Base-by-base conservation (phyloP, 2,888 invertebrate genomes). In the Lysandra bellargus region DNA sequence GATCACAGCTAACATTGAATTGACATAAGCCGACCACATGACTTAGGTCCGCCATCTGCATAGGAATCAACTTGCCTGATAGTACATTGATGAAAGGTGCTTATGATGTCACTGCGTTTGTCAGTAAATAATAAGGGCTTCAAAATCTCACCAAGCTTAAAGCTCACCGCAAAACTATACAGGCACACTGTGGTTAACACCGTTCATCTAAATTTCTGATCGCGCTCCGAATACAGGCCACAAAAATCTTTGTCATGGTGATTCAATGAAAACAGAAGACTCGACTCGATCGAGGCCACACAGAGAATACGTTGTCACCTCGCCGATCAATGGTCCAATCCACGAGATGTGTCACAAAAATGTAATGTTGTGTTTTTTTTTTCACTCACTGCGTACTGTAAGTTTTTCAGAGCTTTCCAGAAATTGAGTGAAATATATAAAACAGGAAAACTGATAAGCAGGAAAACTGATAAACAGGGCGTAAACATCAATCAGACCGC, bases 211-310 rank as follows among this genome's bases (percentile, higher is more conserved):
- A 69, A 69, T 69, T 17, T 69, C 69, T 17, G 17, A 69, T 69
- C 33, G 69, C 69, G 37, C 14, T 37, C 33, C 69, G 33, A 69
- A 69, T 37, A 69, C 69, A 37, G 33, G 69, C 69, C 14, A 37
- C 69, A 69, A 69, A 37, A 37, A 69, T 69, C 69, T 69, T 69
- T 69, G 69, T 69, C 69, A 69, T 69, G 69, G 69, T 69, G 69
- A 69, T 69, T 69, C 33, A 33, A 69, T 69, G 69, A 69, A 37
- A 69, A 69, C 69, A 33, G 69, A 12, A 69, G 5, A 12, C 64
- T 23, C 49, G 57, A 17, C 23, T 61, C 23, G 61, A n/a, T 61
- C n/a, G 23, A 61, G n/a, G 61, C n/a, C 61, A 23, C 61, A 61
- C 61, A 23, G 61, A 61, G 5, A 57, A 57, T 57, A 17, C 57